Evolutionary conservation across 92 coral and sea anemone genomes (phyloP).

Genomic region (Porites evermanni): DNA sequence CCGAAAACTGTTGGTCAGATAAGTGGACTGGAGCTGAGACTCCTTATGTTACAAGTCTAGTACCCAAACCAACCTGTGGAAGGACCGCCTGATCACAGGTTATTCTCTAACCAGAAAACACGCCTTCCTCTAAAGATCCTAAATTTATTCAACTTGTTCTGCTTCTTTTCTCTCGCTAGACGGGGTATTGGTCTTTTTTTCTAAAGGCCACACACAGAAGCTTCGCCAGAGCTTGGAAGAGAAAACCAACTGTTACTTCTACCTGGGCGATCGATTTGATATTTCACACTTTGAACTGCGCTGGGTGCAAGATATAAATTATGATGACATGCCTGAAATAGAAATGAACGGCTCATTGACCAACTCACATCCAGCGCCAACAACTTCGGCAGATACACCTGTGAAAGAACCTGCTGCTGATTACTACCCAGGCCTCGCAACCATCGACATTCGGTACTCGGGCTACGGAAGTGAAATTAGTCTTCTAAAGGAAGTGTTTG

Average conservation of each 20-base stretch:
- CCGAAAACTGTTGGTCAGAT: no score
- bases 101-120: no score
- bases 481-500: constrained; percentile 34
- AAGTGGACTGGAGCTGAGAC: no score
- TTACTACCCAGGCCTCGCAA: constrained; percentile 69
- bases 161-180: constrained; percentile 37
- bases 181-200: constrained; percentile 77
- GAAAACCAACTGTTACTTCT: constrained; percentile 71
- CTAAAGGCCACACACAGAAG: constrained; percentile 67
- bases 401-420: constrained; percentile 19
- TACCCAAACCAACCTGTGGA: no score
- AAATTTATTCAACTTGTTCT: no score
- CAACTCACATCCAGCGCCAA: not conserved
- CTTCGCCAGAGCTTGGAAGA: constrained; percentile 72
- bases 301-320: constrained; percentile 59
- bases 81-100: no score
- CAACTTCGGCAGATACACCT: constrained; percentile 9
- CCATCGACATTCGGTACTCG: constrained; percentile 76
- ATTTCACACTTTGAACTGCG: constrained; percentile 82
- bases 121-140: no score
- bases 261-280: constrained; percentile 78
- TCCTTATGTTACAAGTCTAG: no score
- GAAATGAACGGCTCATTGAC: no score
- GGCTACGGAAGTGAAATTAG: constrained; percentile 61
- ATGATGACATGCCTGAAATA: constrained; percentile 1